Evolutionary conservation across 1,140 invertebrate species (phyloP), one percentile per base, ranked within the genome.

Genomic region (Drosophila kohkoa): DNA sequence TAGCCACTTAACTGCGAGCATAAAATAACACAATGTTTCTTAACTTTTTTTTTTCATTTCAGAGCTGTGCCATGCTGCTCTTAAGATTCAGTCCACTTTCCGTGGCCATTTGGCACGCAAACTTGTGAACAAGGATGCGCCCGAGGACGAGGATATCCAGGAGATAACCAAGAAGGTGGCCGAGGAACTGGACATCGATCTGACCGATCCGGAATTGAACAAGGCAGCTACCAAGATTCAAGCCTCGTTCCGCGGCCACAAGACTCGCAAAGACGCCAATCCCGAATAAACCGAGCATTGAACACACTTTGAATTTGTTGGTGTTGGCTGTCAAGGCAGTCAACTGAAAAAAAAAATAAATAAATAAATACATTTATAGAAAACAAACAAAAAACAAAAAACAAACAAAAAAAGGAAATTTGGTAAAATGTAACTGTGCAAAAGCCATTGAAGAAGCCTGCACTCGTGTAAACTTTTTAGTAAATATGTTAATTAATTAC

Each of bases 221-320:
- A 97, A 98, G 92, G 98, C 97, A 4, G 98, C 97, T 30, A 96
- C 96, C 68, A 98, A 98, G 93, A 98, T 98, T 64, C 98, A 98
- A 93, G 97, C 97, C 38, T 97, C 97, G 48, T 98, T 98, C 95
- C 95, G 97, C 58, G 97, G 97, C 49, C 97, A 98, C 93, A 97
- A 97, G 93, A 95, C 95, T 25, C 96, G 97, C 92, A 97, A 97
- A 93, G 96, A 97, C 30, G 55, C 79, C 73, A 69, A 74, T 54
- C 55, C 79, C 65, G 81, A 92, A 80, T 83, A 92, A 83, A 73
- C 57, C 38, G 58, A 13, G 20, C 41, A 52, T 25, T 49, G 28
- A 46, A 11, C 7, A 49, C 41, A 11, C 41, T 45, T 66, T 51
- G 52, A 70, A 83, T 82, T 90, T 91, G 74, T 82, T 86, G 79